Evolutionary conservation across 2,113 vertebrate species (phyloP).

Genomic region (Trichomycterus rosablanca): DNA sequence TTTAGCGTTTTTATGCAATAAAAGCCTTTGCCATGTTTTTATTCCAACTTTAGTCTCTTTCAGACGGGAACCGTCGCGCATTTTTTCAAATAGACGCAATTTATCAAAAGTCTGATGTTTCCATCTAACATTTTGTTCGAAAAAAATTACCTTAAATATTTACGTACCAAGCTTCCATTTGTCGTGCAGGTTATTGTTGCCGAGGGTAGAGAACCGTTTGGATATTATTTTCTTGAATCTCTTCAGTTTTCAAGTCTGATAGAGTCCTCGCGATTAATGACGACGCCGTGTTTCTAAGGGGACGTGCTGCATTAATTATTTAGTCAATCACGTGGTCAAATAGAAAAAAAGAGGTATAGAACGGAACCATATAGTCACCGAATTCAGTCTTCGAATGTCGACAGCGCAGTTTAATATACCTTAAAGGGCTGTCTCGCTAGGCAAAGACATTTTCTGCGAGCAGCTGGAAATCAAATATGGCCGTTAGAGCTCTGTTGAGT

Average conservation of each 20-base stretch:
- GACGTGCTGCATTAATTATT: conserved; percentile 99
- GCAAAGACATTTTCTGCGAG: conserved; percentile 63
- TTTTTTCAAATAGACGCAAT: conserved; percentile 85
- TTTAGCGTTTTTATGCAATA: no score
- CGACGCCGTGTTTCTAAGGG: conserved; percentile 99
- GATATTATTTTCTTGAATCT: conserved; percentile 99
- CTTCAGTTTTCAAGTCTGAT: conserved; percentile 99
- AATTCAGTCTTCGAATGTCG: conserved; percentile 73
- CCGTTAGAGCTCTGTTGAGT: conserved; percentile 65
- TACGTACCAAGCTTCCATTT: conserved; percentile 89
- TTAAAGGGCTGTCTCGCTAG: conserved; percentile 66
- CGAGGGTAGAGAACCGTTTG: conserved; percentile 80
- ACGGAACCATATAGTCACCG: conserved; percentile 87
- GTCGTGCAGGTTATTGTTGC: conserved; percentile 77
- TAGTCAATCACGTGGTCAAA: conserved; percentile 99
- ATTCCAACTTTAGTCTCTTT: conserved; percentile 73
- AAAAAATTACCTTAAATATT: conserved; percentile 86
- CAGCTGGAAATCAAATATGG: conserved; percentile 78
- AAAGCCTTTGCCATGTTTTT: conserved; percentile 65
- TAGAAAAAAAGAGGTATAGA: conserved; percentile 79
- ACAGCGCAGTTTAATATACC: conserved; percentile 71
- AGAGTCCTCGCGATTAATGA: conserved; percentile 99
- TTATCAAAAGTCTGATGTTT: conserved; percentile 88
- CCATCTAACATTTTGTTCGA: conserved; percentile 82
- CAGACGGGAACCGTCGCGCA: conserved; percentile 70